Evolutionary conservation across 1,140 invertebrate species (phyloP).

Genomic region (Colletes latitarsis): DNA sequence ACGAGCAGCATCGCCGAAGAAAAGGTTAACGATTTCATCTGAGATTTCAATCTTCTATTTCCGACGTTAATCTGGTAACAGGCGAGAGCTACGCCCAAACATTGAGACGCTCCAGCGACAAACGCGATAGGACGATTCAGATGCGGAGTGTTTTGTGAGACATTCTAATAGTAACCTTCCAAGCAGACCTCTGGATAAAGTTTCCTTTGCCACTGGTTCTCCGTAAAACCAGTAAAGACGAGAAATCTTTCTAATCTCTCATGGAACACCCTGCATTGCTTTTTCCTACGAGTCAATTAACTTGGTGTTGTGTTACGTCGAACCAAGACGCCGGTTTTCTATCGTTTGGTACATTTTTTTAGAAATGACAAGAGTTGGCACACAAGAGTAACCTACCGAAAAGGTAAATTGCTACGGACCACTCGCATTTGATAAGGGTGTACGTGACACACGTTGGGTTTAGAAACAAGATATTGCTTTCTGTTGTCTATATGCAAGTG

Average conservation of each 20-base stretch:
- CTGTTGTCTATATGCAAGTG: slow-evolving; percentile 58
- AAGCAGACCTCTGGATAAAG: too few species aligned
- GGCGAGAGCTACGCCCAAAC: too few species aligned
- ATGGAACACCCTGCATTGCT: neutral
- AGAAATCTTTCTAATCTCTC: too few species aligned
- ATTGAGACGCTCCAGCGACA: too few species aligned
- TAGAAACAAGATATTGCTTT: slow-evolving; percentile 44
- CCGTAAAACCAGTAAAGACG: too few species aligned
- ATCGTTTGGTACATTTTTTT: neutral
- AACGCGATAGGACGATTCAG: too few species aligned
- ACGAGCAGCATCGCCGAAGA: slow-evolving; percentile 77
- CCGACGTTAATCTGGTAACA: too few species aligned
- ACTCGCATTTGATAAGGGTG: slow-evolving; percentile 45
- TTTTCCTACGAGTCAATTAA: neutral
- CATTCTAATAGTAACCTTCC: too few species aligned
- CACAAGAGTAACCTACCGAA: slow-evolving; percentile 55
- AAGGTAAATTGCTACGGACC: slow-evolving; percentile 52
- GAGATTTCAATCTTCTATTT: neutral
- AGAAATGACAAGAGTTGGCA: slow-evolving; percentile 63
- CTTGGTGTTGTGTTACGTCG: neutral
- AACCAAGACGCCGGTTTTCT: neutral
- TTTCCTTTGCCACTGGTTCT: too few species aligned
- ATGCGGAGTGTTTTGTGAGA: too few species aligned
- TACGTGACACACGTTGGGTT: slow-evolving; percentile 46
- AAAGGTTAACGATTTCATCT: slow-evolving; percentile 62